Evolutionary conservation across 2,113 vertebrate species (phyloP).

Genomic region (Litocranius walleri): DNA sequence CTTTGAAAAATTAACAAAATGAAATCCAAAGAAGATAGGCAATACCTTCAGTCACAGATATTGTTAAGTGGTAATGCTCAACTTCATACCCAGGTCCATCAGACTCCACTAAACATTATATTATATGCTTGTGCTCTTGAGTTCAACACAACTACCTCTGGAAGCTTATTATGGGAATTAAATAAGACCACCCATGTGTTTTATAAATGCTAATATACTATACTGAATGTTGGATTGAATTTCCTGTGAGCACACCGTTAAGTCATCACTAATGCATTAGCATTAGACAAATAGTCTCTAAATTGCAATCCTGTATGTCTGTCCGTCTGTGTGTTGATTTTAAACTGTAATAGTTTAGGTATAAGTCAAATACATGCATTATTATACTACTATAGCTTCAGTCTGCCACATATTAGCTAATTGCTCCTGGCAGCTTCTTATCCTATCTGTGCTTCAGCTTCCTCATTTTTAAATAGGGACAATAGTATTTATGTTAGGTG

Average conservation of each 20-base stretch:
- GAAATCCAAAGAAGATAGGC: not conserved
- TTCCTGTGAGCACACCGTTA: not conserved
- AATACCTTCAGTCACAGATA: not conserved
- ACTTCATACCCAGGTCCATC: not conserved
- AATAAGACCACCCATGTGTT: not conserved
- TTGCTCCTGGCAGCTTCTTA: no score
- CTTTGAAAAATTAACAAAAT: not conserved
- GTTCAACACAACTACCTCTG: not conserved
- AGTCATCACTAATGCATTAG: not conserved
- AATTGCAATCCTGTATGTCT: not conserved
- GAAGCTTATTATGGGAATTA: not conserved
- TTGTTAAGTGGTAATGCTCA: not conserved
- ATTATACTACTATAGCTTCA: no score
- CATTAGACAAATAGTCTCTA: not conserved
- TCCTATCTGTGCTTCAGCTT: not conserved
- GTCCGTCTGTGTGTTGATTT: not conserved
- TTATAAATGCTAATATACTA: not conserved
- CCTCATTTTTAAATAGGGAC: not conserved
- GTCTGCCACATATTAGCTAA: no score
- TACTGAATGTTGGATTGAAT: not conserved
- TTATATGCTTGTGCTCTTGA: constrained; percentile 3
- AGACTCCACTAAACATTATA: not conserved
- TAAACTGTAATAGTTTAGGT: no score
- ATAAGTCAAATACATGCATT: no score
- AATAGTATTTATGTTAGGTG: not conserved